Percentiles rank a stretch among this genome's conserved stretches.
Evolutionary conservation across 2,888 invertebrate genomes (phyloP).

Genomic region (Glyphotaelius pellucidus): DNA sequence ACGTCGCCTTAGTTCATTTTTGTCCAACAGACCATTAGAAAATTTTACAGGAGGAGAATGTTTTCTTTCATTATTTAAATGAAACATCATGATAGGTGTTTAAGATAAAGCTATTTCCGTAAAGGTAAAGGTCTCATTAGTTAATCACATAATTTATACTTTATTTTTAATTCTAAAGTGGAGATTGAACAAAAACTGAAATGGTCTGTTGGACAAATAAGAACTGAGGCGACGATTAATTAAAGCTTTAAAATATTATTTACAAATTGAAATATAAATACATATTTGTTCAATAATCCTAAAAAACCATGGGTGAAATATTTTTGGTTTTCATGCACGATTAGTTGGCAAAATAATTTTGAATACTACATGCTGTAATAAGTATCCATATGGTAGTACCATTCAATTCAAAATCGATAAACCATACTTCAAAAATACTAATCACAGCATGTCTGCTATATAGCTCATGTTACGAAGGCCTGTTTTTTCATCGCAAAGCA

Average conservation of each 20-base stretch:
- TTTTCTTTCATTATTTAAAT: too few relatives aligned
- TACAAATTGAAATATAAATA: background rate
- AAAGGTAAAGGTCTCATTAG: too few relatives aligned
- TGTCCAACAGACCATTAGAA: too few relatives aligned
- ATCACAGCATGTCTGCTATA: background rate
- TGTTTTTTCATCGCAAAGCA: background rate
- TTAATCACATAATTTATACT: too few relatives aligned
- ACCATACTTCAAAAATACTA: background rate
- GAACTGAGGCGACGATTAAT: too few relatives aligned
- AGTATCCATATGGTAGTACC: background rate
- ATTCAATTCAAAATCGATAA: background rate
- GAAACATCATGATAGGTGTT: too few relatives aligned
- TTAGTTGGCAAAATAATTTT: background rate
- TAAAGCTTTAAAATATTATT: background rate
- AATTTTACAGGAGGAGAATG: too few relatives aligned
- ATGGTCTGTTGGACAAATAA: too few relatives aligned
- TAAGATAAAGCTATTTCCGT: too few relatives aligned
- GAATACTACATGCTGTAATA: background rate
- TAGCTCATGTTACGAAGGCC: background rate
- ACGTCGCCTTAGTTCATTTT: too few relatives aligned
- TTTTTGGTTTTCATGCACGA: background rate
- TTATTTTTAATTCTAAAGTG: too few relatives aligned
- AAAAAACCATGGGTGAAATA: background rate
- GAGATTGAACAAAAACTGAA: too few relatives aligned
- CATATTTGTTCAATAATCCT: background rate